Evolutionary conservation across 2,888 invertebrate species (phyloP).

Genomic region (Drosophila demipolita): DNA sequence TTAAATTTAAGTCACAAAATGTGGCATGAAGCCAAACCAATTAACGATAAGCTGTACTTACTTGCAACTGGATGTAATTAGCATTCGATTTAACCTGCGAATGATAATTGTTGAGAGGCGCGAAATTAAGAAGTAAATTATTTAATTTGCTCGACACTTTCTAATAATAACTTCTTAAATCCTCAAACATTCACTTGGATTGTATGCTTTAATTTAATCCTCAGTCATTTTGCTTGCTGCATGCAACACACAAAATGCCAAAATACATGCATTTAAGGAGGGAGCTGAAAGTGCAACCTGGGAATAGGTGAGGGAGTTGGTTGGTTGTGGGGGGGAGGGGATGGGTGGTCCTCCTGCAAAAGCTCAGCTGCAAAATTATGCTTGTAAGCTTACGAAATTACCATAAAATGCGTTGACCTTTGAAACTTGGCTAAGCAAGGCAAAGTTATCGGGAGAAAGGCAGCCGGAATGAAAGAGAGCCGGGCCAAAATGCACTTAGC

Average conservation of each 20-base stretch:
- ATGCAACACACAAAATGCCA: slow-evolving; percentile 31
- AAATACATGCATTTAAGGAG: slow-evolving; percentile 12
- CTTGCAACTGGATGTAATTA: not conserved
- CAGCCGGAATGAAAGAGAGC: not conserved
- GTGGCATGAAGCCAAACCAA: not conserved
- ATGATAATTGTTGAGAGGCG: not conserved
- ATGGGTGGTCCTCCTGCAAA: not conserved
- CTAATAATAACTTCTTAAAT: slow-evolving; percentile 29
- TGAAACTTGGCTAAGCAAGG: slow-evolving; percentile 47
- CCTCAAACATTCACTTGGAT: slow-evolving; percentile 31
- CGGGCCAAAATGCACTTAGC: not conserved
- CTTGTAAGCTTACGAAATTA: slow-evolving; percentile 66
- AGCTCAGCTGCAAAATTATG: slow-evolving; percentile 68
- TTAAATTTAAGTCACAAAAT: not conserved
- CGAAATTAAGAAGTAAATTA: slow-evolving; percentile 36
- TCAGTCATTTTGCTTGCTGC: slow-evolving; percentile 35
- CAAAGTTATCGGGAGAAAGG: slow-evolving; percentile 23
- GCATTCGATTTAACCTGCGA: not conserved
- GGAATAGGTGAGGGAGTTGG: not conserved
- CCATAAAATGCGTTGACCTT: slow-evolving; percentile 70
- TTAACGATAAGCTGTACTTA: slow-evolving; percentile 3
- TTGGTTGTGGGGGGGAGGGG: not conserved
- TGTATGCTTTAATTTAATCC: slow-evolving; percentile 37
- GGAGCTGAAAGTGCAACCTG: not conserved
- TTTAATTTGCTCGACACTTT: slow-evolving; percentile 22